A percentile compares a stretch with the other conserved stretches of the same genome.
Evolutionary conservation across 2,888 invertebrate genomes (phyloP).

Genomic region (Epirrita christyi): DNA sequence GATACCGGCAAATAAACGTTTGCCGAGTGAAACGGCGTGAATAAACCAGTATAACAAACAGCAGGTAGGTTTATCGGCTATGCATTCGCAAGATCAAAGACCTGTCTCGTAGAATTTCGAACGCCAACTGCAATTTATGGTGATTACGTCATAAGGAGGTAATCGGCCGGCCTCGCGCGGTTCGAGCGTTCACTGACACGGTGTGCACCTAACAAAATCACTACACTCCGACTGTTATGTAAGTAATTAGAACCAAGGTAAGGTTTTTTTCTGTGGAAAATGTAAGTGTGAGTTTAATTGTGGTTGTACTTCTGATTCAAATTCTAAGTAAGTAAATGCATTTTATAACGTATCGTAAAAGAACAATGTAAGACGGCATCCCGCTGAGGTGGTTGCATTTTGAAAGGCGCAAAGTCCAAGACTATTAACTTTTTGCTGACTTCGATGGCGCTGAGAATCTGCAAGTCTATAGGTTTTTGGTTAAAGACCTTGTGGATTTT

Average conservation of each 20-base stretch:
- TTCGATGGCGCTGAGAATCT: constrained; percentile 2
- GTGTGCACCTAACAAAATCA: constrained; percentile 62
- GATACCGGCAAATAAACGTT: too few relatives aligned
- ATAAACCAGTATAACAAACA: constrained; percentile 37
- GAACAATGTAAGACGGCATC: not conserved
- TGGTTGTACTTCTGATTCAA: too few relatives aligned
- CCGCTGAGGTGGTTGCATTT: constrained; percentile 24
- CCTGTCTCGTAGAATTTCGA: constrained; percentile 55
- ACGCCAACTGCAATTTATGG: constrained; percentile 55
- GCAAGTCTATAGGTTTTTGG: not conserved
- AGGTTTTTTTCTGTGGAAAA: too few relatives aligned
- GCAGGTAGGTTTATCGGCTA: constrained; percentile 42
- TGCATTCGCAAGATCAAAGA: constrained; percentile 64
- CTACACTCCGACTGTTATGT: constrained; percentile 26
- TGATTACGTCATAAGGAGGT: constrained; percentile 71
- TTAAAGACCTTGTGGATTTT: not conserved
- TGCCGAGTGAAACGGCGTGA: not conserved
- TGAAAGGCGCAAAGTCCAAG: constrained; percentile 24
- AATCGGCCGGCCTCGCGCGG: constrained; percentile 76
- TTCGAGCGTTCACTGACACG: constrained; percentile 64
- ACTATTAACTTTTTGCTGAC: constrained; percentile 25
- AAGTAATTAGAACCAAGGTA: too few relatives aligned
- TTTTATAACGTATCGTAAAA: constrained; percentile 12
- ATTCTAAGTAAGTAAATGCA: not conserved
- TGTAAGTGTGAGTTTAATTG: too few relatives aligned